Conservation (phyloP, 1,140 invertebrate genomes). For the Hormaphis cornu region DNA sequence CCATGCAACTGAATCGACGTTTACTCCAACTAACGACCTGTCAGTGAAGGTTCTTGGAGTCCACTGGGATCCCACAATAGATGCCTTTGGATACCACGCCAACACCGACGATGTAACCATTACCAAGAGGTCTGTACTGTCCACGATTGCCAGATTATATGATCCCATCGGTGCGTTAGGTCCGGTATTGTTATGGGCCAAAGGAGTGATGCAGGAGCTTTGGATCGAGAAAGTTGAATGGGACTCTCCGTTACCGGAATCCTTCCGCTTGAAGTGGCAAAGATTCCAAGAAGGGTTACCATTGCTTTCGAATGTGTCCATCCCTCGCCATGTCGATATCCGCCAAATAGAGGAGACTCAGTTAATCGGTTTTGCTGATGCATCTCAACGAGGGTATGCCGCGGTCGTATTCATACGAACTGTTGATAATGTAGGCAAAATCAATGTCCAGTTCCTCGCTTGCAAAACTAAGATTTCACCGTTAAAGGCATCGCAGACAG, state of each 20-base stretch:
- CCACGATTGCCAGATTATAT: not conserved
- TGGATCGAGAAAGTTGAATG: not conserved
- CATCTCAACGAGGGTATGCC: conserved; percentile 14
- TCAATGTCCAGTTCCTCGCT: not conserved
- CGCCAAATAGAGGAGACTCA: not conserved
- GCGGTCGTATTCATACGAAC: not conserved
- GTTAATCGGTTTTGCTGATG: not conserved
- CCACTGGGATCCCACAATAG: not conserved
- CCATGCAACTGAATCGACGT: not conserved
- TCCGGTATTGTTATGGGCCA: not conserved
- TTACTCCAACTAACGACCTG: not conserved
- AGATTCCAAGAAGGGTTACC: not conserved
- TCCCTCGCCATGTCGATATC: not conserved
- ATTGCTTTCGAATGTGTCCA: not conserved
- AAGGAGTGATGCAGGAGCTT: not conserved
- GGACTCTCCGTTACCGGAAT: not conserved
- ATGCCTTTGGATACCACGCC: not conserved
- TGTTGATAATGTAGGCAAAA: not conserved
- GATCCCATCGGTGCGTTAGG: not conserved
- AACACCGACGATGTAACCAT: not conserved
- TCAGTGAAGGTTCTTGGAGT: conserved; percentile 1
- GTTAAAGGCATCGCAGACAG: not conserved
- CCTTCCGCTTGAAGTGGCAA: not conserved
- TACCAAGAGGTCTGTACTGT: not conserved
- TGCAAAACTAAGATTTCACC: not conserved